Conservation (phyloP, 2,797 vertebrate genomes). For the Thripadectes ignobilis region DNA sequence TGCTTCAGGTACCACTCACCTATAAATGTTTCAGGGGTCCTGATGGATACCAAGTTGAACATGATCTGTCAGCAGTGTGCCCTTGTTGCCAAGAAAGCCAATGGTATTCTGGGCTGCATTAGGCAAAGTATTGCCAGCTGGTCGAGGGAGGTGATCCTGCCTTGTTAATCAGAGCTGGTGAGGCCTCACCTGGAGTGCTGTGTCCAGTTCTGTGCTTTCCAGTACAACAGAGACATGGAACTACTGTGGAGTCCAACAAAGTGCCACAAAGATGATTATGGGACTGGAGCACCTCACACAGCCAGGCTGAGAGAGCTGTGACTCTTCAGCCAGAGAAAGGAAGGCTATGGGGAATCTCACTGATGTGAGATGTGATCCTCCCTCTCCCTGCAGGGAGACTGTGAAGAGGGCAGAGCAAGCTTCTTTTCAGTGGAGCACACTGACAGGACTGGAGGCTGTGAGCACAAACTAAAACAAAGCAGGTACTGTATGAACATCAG, state of each 20-base stretch:
- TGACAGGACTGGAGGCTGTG: neutral
- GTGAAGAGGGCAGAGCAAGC: neutral
- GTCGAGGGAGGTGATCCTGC: neutral
- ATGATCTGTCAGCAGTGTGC: neutral
- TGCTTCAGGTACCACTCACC: neutral
- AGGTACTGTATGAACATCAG: fast-evolving
- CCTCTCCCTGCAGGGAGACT: neutral
- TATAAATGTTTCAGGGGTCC: neutral
- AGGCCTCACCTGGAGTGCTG: neutral
- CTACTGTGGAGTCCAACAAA: neutral
- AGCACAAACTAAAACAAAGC: neutral
- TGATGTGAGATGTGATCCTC: neutral
- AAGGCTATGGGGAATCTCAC: neutral
- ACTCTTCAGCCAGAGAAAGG: neutral
- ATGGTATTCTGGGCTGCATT: neutral
- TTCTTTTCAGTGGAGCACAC: neutral
- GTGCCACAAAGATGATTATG: neutral
- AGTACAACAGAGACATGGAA: neutral
- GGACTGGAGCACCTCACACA: neutral
- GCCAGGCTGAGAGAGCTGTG: neutral
- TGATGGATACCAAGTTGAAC: neutral
- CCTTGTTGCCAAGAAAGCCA: neutral
- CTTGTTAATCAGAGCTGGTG: neutral
- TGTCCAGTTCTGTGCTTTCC: neutral
- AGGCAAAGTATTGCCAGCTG: neutral